phyloP scores from a whole-genome alignment of 1,140 invertebrate species.

The Pogonomyrmex barbatus region DNA sequence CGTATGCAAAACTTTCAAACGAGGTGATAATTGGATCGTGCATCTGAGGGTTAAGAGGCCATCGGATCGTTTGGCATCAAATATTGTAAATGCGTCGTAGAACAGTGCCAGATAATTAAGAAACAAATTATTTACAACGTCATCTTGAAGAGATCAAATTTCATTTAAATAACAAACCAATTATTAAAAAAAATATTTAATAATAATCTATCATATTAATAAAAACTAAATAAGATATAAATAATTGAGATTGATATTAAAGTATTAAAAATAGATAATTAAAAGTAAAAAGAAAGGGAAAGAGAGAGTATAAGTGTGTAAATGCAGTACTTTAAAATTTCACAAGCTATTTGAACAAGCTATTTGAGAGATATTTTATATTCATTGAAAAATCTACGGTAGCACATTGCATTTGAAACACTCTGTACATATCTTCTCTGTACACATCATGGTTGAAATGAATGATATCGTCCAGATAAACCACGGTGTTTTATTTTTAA shows the following conservation, averaged over 20 bases:
- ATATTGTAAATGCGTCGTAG: not conserved
- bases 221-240: not conserved
- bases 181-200: not conserved
- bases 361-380: not conserved
- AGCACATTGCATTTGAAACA: not conserved
- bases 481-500: constrained; percentile 6
- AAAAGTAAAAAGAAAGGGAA: constrained; percentile 5
- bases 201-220: not conserved
- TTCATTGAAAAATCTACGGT: not conserved
- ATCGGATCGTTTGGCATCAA: constrained; percentile 22
- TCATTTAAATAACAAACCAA: not conserved
- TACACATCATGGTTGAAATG: not conserved
- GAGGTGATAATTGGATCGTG: constrained; percentile 15
- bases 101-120: not conserved
- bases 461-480: not conserved
- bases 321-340: not conserved
- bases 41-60: constrained; percentile 12
- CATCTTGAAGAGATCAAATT: not conserved
- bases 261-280: not conserved
- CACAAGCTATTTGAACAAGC: not conserved
- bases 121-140: not conserved
- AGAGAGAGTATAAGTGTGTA: not conserved
- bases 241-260: not conserved
- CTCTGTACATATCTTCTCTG: not conserved
- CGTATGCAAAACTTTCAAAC: not conserved